Percentiles rank a stretch among this genome's conserved stretches.
These are phyloP conservation scores for Myotis findleyi DNA, from an alignment of 2,797 vertebrate species.

Conservation along the genomic window DNA sequence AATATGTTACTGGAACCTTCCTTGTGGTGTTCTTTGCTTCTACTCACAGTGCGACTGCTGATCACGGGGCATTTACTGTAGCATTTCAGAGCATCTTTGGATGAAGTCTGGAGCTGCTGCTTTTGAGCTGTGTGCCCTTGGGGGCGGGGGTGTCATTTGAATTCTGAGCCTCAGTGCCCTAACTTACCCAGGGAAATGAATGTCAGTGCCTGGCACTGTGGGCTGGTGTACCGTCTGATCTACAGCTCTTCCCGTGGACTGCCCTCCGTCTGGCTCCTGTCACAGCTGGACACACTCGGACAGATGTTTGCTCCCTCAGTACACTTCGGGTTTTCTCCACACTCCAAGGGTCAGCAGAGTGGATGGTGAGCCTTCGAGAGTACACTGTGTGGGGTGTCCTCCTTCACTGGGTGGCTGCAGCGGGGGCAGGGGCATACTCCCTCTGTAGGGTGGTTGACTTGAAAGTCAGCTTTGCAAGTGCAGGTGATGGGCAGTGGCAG, in stretches of 20 bases:
- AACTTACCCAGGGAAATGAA: neutral
- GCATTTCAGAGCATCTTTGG: neutral
- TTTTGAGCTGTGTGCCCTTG: neutral
- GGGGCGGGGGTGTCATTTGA: too few species aligned
- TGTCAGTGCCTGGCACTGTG: accelerated
- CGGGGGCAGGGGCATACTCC: neutral
- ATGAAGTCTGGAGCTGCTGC: neutral
- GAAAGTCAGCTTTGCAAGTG: accelerated
- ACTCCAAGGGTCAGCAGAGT: accelerated
- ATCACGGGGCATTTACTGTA: accelerated
- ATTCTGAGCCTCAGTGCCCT: neutral
- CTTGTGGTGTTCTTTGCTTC: neutral
- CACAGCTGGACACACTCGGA: neutral
- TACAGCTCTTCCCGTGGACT: accelerated
- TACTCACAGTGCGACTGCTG: accelerated
- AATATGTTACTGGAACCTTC: neutral
- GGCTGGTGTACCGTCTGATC: accelerated
- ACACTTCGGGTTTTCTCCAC: neutral
- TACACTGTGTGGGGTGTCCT: accelerated
- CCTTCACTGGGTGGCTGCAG: accelerated
- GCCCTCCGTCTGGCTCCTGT: accelerated
- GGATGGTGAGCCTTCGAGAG: neutral
- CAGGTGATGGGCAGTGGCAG: neutral
- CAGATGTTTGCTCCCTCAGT: neutral
- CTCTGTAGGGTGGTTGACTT: neutral